Base-by-base conservation (phyloP, 2,888 invertebrate species). In the Atethmia centrago region DNA sequence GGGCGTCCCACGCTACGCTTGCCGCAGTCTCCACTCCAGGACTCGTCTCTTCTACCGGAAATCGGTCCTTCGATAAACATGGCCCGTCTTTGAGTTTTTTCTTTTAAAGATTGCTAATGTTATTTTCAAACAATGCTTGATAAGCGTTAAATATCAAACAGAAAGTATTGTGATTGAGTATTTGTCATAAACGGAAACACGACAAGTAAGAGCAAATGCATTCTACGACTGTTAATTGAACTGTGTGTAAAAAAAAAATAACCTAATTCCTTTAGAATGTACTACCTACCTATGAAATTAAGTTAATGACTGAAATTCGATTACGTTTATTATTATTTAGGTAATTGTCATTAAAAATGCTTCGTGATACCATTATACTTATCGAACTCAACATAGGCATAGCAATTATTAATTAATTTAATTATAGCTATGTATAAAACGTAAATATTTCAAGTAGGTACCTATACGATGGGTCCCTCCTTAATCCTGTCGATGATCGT, bases 401-500 rank as follows among this genome's bases (percentile, higher is more conserved):
- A 64, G 25, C 49, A 85, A 71, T 77, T 70, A 85, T 73, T 77
- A 87, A 74, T 82, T 74, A 87, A 66, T 72, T 73, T 73, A 85
- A 83, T 83, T 79, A 71, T 85, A 71, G 55, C 47, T 63, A 49
- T 31, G 40, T 63, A 68, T 36, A 59, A 31, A 59, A 69, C 36
- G 59, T 77, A 75, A 71, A 62, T 75, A 63, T 71, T 69, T 59
- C 14, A 66, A 65, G 42, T 85, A 74, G 56, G 62, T 81, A 40
- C 9, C n/a, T 65, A 74, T 78, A 75, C 28, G 59, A 56, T 64
- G 56, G 51, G 78, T 61, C 74, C 87, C 82, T 84, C 88, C 86
- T 78, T 87, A 87, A 88, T 86, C 85, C 90, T 86, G 89, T 83
- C 83, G 86, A 86, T 85, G 83, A 64, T 82, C 66, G 77, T 73